Evolutionary conservation across 2,113 vertebrate species (phyloP), one percentile per base, ranked within the genome.

Genomic region (Cercopithecus mona): DNA sequence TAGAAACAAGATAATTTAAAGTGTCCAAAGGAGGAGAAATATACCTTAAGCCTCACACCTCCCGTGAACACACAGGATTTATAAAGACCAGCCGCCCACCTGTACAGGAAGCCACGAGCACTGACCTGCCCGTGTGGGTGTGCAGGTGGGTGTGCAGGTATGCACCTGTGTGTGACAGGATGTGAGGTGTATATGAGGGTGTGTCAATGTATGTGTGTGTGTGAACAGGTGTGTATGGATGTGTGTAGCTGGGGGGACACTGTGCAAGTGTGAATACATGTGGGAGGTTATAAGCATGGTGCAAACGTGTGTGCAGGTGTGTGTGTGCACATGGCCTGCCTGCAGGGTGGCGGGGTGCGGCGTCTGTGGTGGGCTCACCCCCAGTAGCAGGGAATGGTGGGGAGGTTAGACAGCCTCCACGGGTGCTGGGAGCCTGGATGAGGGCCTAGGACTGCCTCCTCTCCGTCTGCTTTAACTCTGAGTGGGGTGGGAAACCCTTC

Each of bases 21-120:
- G 68, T 1, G 7, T 0, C 3, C 0, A 7, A 43, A 48, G 75
- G 89, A 45, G 59, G 75, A 35, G 68, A 66, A 18, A 10, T 48
- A 59, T 1, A 27, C 52, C 43, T 61, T 38, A 40, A 27, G 20
- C 76, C 61, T 13, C 35, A 75, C 11, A 0, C 76, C 32, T 17
- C 9, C 17, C 2, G 1, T 20, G 3, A n/a, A 1, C 0, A 1
- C 35, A 2, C 10, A 3, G 68, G 5, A 45, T 43, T 27, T 3
- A 25, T 12, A 38, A 35, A n/a, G 84, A 35, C 10, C 1, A 64
- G 75, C 79, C 0, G 5, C 38, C 76, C 16, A 12, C 59, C 72
- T 30, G 64, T 45, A 5, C 35, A 22, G 78, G 32, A 18, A 64
- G 32, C 72, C 64, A 0, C 40, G 52, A 22, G 27, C 10, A 0